Base-by-base conservation (phyloP, 2,888 invertebrate genomes). In the Xestobium rufovillosum region DNA sequence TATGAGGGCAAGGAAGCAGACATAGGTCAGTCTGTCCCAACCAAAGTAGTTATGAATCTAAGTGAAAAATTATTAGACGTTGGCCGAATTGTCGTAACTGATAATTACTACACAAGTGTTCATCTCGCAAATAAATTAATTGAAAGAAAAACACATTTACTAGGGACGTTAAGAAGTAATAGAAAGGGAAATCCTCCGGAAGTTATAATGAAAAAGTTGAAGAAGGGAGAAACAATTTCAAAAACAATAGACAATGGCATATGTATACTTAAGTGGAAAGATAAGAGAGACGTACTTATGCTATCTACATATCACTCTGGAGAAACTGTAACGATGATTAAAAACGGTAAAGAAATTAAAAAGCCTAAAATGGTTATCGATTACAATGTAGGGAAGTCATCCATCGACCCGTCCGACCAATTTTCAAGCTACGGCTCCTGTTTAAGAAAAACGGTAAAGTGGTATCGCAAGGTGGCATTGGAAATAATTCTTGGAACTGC, bases 241-340 rank as follows among this genome's bases (percentile, higher is more conserved):
- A n/a, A n/a, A n/a, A n/a, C n/a, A n/a, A n/a, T n/a, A n/a, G n/a
- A n/a, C n/a, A n/a, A n/a, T n/a, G 52, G 46, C 27, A 40, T 50
- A 6, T 44, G 47, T 39, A 39, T 55, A 9, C 30, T 51, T 15
- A 55, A 55, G 38, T 60, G 56, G 53, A 43, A 44, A 33, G 53
- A 58, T 36, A 56, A 55, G 39, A 41, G 55, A 19, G 52, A 57
- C 26, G 48, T 60, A 13, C 42, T 57, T 23, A 39, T 55, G 36
- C 44, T 57, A 14, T 49, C 49, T 29, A 56, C 55, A 23, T 49
- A 46, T 36, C 52, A 60, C 40, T 44, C 28, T 26, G 39, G 34
- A 28, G 44, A 51, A 39, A 48, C 41, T 26, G 35, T 42, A 29
- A 41, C 3, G 30, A 42, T 50, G 4, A 44, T 12, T 31, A 41